phyloP scores from a whole-genome alignment of 2,888 invertebrate species.

The Chymomyza fuscimana region DNA sequence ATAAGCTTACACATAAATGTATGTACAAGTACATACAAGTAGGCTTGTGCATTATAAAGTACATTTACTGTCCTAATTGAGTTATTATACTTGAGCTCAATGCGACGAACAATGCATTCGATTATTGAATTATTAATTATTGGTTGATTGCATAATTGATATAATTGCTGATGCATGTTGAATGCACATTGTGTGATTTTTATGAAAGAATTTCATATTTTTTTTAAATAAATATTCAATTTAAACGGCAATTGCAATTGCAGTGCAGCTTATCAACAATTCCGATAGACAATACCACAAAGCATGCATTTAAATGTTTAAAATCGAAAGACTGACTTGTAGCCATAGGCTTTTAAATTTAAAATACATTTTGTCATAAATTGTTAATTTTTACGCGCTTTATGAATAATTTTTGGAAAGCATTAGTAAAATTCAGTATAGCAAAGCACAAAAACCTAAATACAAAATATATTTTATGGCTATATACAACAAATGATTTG shows the following conservation, averaged over 20 bases:
- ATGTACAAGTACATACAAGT: not conserved
- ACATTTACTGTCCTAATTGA: constrained; percentile 41
- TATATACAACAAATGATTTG: not conserved
- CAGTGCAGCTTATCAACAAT: not conserved
- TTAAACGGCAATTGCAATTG: not conserved
- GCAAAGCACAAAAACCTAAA: not conserved
- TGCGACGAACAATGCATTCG: constrained; percentile 19
- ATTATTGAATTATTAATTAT: constrained; percentile 42
- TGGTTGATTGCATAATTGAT: constrained; percentile 36
- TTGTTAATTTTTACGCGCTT: not conserved
- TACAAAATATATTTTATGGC: not conserved
- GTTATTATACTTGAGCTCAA: constrained; percentile 44
- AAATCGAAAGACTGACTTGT: not conserved
- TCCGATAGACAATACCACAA: too few species aligned
- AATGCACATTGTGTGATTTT: not conserved
- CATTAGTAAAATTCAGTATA: not conserved
- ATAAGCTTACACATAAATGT: not conserved
- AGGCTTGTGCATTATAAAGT: not conserved
- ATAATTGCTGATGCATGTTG: constrained; percentile 8
- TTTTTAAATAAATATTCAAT: not conserved
- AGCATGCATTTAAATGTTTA: not conserved
- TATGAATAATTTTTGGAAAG: not conserved
- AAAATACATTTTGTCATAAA: not conserved
- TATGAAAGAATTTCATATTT: not conserved
- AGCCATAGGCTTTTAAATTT: not conserved